A percentile compares a stretch with the other conserved stretches of the same genome.
phyloP scores from a whole-genome alignment of 2,113 vertebrate species.

The Siphamia tubifer region DNA sequence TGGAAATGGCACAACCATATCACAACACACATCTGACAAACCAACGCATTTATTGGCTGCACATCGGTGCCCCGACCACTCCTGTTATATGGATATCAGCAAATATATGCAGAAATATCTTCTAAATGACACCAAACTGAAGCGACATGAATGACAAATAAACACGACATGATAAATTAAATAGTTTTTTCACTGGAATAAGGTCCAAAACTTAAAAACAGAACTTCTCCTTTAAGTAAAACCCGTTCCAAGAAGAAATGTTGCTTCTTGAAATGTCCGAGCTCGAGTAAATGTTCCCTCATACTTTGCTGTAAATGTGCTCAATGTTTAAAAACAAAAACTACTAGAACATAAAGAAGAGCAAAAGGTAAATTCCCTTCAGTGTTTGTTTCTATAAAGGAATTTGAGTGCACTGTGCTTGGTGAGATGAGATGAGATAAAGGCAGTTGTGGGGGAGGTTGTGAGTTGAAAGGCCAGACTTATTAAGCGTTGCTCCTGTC shows the following conservation, averaged over 20 bases:
- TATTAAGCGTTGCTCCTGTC: constrained; percentile 70
- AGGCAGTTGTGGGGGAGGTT: neutral
- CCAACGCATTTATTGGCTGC: no score
- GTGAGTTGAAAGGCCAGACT: neutral
- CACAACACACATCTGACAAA: no score
- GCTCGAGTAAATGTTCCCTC: neutral
- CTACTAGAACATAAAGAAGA: constrained; percentile 20
- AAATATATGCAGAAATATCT: no score
- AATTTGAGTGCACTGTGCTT: constrained; percentile 34
- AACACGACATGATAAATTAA: no score
- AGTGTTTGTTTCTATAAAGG: constrained; percentile 1
- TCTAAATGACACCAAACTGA: no score
- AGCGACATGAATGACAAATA: no score
- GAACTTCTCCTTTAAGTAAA: no score
- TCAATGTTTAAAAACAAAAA: constrained; percentile 4
- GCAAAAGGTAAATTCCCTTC: constrained; percentile 61
- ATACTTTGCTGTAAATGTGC: constrained; percentile 12
- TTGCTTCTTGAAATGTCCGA: neutral
- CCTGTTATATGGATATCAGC: no score
- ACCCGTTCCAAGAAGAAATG: neutral
- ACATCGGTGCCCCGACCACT: no score
- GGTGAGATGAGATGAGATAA: neutral
- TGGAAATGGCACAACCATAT: no score
- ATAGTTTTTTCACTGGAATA: no score
- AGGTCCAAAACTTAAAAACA: no score